Base-by-base conservation (phyloP, 2,113 vertebrate species). In the Malurus melanocephalus region DNA sequence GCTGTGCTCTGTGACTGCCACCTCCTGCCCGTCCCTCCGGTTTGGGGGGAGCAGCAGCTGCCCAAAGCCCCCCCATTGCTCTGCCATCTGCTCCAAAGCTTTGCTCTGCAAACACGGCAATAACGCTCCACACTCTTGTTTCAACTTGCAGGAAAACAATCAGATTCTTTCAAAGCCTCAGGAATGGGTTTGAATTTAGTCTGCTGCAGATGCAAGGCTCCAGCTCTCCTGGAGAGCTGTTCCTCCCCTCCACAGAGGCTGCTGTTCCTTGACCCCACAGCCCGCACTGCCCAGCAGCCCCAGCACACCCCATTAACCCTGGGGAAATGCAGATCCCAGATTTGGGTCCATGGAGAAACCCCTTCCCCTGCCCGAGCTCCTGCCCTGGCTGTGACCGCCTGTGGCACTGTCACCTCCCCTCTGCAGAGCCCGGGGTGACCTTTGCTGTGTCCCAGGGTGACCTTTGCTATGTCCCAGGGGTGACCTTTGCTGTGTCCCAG, bases 11-110 rank as follows among this genome's bases (percentile, higher is more conserved):
- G 60, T 6, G 75, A 38, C 16, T 0, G 75, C 61, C 69, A 61
- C 85, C 72, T 74, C 35, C 80, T 81, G 76, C 17, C 85, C 6
- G 59, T 89, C 71, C 85, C 68, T 89, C 30, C 15, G 49, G 65
- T 61, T 26, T 6, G 9, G 11, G 30, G 90, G 74, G 60, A 60
- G 55, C 78, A 60, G 72, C 90, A 73, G 62, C 81, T 93, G 82
- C 65, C 87, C 76, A 52, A 32, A 67, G 48, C 83, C 85, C 56
- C 82, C 89, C 83, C 23, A 1, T 32, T 10, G 85, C 75, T 93
- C 51, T 72, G 59, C 92, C 92, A 84, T 90, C 96, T 94, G 93
- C 22, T 67, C 80, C 5, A 3, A 9, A 30, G 69, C 3, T 10
- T 18, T 10, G 56, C 6, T 19, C 77, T 52, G 52, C 62, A 62